Base-by-base conservation (phyloP, 1,140 invertebrate species). In the Drosophila lowei region DNA sequence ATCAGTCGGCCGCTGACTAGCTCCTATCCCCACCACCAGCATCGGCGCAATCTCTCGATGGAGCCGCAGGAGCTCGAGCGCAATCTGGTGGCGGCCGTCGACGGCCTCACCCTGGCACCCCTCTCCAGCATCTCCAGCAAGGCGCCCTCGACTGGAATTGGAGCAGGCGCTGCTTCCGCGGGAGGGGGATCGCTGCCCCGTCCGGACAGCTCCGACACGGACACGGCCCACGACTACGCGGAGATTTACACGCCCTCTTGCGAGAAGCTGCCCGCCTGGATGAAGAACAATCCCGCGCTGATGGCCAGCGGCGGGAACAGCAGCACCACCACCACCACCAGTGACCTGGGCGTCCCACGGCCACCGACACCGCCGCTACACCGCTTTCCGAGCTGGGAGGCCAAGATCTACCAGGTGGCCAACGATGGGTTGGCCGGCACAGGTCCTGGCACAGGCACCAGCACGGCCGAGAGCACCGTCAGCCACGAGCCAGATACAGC, bases 231-330 rank as follows among this genome's bases (percentile, higher is more conserved):
- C 86, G 97, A 98, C 90, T 98, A 98, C 90, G 97, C 97, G 6
- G 97, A 98, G 92, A 98, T 98, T 64, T 98, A 98, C 80, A 98
- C 97, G n/a, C 97, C 97, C 0, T 97, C 95, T 77, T 94, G 96
- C 86, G 97, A 97, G 92, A 93, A 93, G 73, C 90, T 72, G 79
- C 93, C 91, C 30, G 90, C 92, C 34, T 93, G 93, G 93, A 92
- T 92, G 76, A 92, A 92, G 64, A 93, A 89, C 72, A 91, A 85
- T 91, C 92, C 63, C 77, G 76, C 85, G 0, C 25, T 91, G n/a
- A 89, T 91, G 81, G 91, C 90, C 86, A 92, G 70, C 71, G 89
- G 93, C 13, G 93, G 93, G 5, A 93, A 92, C 6, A 93, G 93
- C 46, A 93, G 92, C 48, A 92, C 90, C 5, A 91, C 91, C 15